Evolutionary conservation across 2,113 vertebrate species (phyloP).

Genomic region (Phoxinus phoxinus): DNA sequence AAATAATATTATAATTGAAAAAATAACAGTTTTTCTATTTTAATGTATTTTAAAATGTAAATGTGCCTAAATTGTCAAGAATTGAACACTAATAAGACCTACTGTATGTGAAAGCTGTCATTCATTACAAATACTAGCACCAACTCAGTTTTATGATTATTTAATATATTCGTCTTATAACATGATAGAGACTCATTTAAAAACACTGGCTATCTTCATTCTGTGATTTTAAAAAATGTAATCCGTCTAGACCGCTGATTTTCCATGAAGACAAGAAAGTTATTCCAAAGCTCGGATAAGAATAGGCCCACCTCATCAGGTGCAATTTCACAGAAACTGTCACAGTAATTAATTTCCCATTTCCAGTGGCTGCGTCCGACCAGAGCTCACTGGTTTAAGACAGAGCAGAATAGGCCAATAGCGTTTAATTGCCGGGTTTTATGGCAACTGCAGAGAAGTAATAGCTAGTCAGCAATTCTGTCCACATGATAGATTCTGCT

Average conservation of each 20-base stretch:
- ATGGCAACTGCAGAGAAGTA: slow-evolving; percentile 75
- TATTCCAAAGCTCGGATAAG: slow-evolving; percentile 45
- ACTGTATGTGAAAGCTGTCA: neutral
- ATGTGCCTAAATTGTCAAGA: neutral
- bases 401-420: slow-evolving; percentile 73
- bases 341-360: slow-evolving; percentile 67
- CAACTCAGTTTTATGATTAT: neutral
- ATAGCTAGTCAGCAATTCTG: slow-evolving; percentile 81
- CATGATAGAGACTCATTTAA: neutral
- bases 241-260: slow-evolving; percentile 13
- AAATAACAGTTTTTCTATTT: no score
- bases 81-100: neutral
- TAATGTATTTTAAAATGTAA: no score
- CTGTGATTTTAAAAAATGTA: slow-evolving; percentile 8
- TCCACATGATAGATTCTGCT: slow-evolving; percentile 79
- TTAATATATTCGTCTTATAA: neutral
- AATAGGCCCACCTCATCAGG: slow-evolving; percentile 60
- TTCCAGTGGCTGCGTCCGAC: slow-evolving; percentile 58
- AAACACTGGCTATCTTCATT: neutral
- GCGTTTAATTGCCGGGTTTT: slow-evolving; percentile 81
- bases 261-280: slow-evolving; percentile 18
- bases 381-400: slow-evolving; percentile 63
- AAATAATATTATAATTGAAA: no score
- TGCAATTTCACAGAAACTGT: slow-evolving; percentile 63
- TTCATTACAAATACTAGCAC: neutral